Percentiles rank a stretch among this genome's conserved stretches.
Conservation (phyloP, 2,797 vertebrate genomes). For the Tadarida brasiliensis region DNA sequence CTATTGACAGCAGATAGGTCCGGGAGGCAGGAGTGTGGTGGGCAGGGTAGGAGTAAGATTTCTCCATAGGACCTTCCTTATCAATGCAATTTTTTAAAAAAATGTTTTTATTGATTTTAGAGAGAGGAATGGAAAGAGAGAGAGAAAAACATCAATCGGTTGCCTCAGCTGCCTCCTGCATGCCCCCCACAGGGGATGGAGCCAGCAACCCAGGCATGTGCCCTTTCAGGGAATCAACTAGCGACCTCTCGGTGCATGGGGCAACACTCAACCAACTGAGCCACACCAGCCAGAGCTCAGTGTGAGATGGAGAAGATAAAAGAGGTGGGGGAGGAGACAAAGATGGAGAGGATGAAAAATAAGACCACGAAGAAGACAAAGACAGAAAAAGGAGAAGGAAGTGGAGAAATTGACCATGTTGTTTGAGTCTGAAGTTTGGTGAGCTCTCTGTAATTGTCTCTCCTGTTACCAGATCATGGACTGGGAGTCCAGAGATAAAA, state of each 20-base stretch:
- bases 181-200: background rate
- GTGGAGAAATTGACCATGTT: fast-evolving
- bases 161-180: background rate
- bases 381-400: background rate
- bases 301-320: background rate
- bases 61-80: fast-evolving
- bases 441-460: fast-evolving
- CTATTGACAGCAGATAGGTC: background rate
- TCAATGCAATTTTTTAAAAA: background rate
- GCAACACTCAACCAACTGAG: background rate
- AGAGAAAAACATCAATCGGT: background rate
- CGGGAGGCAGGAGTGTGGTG: fast-evolving
- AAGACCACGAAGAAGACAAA: background rate
- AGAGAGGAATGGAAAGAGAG: background rate
- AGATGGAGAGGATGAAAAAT: background rate
- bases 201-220: too few species aligned
- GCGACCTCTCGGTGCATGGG: background rate
- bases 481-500: too few species aligned
- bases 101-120: background rate
- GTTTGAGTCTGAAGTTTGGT: background rate
- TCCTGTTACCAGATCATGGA: fast-evolving
- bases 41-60: fast-evolving
- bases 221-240: background rate
- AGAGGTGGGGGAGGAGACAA: background rate
- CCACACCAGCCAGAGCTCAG: background rate